Base-by-base conservation (phyloP, 2,888 invertebrate species). In the Flexamia atlantica region DNA sequence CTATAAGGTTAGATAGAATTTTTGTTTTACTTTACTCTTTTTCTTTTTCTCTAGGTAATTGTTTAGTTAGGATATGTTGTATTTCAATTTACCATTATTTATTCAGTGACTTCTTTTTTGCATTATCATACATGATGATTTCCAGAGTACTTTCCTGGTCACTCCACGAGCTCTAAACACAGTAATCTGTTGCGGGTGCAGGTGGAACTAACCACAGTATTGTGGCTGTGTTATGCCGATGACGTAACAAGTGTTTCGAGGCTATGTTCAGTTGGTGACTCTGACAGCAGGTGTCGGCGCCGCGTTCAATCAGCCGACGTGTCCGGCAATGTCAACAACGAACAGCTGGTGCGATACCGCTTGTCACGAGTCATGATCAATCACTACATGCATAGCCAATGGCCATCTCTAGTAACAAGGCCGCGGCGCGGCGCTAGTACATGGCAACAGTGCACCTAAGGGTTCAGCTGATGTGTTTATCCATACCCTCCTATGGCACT, bases 191-290 rank as follows among this genome's bases (percentile, higher is more conserved):
- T 64, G 30, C 64, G 30, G 28, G 14, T 28, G 64, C 2, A 64
- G 64, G 64, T 30, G 64, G 64, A 64, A 64, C 64, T 25, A 30
- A 64, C 53, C 23, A 14, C 53, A 53, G 12, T 46, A 17, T 20
- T 7, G 53, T 28, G 64, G 64, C 64, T 64, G 2, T 30, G 64
- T 28, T 64, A 28, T 64, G 28, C 1, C 64, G 64, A 64, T 64
- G 64, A 64, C 30, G 64, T 64, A 64, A 64, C 57, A 12, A 4
- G 36, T 28, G 64, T 64, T 28, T 64, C 30, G 64, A 64, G 64
- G 64, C 30, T 64, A 64, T 64, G 64, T 64, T 64, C 30, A 17
- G 64, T 28, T 64, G 64, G 64, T 30, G 30, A 17, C 64, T 9
- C 64, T 64, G 64, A 23, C 25, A 57, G 14, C 64, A 64, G 64